These are phyloP conservation scores for Australoheros facetus DNA, from an alignment of 2,797 vertebrate species.

Conservation along the genomic window DNA sequence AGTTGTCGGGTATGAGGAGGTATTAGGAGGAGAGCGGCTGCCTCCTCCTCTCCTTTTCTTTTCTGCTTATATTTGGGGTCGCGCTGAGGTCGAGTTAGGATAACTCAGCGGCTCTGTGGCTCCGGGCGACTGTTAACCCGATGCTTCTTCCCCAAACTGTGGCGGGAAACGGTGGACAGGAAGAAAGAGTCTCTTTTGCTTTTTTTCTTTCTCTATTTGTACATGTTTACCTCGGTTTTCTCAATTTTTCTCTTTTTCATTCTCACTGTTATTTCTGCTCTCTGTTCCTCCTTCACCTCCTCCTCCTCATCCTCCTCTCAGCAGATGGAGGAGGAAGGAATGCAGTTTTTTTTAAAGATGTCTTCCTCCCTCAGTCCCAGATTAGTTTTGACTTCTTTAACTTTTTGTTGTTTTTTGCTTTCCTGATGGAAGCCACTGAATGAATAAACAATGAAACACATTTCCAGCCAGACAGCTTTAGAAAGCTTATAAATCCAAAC, in stretches of 20 bases:
- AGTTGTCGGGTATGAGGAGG: background rate
- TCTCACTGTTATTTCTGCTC: background rate
- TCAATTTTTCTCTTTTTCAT: slow-evolving; percentile 4
- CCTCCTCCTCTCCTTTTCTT: background rate
- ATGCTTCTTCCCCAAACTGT: background rate
- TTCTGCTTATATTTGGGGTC: slow-evolving; percentile 17
- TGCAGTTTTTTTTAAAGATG: slow-evolving; percentile 30
- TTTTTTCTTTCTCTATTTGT: background rate
- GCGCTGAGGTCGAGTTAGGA: slow-evolving; percentile 7
- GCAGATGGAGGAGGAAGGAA: slow-evolving; percentile 25
- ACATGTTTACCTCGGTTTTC: background rate
- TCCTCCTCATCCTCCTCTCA: slow-evolving; percentile 17
- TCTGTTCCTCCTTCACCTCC: background rate
- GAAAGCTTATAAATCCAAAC: background rate
- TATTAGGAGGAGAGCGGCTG: background rate
- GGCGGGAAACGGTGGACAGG: background rate
- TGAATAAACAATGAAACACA: background rate
- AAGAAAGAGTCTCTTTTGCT: background rate
- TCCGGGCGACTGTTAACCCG: slow-evolving; percentile 40
- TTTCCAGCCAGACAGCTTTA: background rate
- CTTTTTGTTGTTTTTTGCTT: background rate
- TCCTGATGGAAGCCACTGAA: background rate
- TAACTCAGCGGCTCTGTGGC: slow-evolving; percentile 3
- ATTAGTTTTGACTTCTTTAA: background rate
- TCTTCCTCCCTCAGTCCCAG: slow-evolving; percentile 2